These are phyloP conservation scores for Drosophila willistoni DNA, from an alignment of 1,140 invertebrate genomes.

Conservation along the genomic window DNA sequence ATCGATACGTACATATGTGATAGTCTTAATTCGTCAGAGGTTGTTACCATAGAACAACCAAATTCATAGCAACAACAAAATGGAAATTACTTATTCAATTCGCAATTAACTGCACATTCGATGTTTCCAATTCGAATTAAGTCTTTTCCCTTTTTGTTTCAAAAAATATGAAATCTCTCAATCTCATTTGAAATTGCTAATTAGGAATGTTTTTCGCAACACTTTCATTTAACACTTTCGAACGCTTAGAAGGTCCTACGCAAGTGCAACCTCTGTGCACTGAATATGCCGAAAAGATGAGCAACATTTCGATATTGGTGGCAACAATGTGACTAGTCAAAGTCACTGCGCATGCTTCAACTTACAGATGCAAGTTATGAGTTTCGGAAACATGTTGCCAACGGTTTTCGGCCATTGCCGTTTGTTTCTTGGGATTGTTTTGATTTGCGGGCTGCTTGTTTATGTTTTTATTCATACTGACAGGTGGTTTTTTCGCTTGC, in stretches of 20 bases:
- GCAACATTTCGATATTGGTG: conserved; percentile 32
- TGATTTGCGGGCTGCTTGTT: conserved; percentile 64
- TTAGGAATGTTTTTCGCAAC: neutral
- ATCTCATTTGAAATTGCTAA: no score
- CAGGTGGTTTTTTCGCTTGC: conserved; percentile 45
- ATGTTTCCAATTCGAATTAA: no score
- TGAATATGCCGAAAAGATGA: conserved; percentile 38
- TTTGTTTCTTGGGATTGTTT: conserved; percentile 44
- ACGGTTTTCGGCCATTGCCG: neutral
- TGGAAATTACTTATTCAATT: no score
- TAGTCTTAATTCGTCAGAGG: no score
- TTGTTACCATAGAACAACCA: no score
- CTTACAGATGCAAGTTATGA: neutral
- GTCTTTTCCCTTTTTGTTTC: no score
- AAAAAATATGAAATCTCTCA: no score
- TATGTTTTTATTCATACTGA: conserved; percentile 61
- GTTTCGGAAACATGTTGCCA: conserved; percentile 42
- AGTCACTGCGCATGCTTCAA: conserved; percentile 35
- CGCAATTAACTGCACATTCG: no score
- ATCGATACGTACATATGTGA: no score
- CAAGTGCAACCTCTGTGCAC: conserved; percentile 43
- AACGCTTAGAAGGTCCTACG: conserved; percentile 11
- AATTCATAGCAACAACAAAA: no score
- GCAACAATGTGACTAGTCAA: conserved; percentile 34
- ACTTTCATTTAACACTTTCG: neutral